Conservation (phyloP, 2,888 invertebrate genomes). For the Tetranychus piercei region DNA sequence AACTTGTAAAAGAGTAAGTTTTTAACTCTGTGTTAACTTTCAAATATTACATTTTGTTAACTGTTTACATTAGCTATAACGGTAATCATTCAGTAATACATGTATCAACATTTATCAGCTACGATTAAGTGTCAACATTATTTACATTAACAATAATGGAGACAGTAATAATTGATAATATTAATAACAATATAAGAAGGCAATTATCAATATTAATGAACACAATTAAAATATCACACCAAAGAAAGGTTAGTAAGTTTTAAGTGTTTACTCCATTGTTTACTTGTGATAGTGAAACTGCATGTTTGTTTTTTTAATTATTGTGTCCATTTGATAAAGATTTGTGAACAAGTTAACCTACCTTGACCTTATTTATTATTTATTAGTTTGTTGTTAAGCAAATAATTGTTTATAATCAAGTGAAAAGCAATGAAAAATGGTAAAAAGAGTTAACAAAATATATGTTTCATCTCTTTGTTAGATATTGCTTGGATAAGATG, state of each 20-base stretch:
- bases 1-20: not conserved
- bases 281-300: no score
- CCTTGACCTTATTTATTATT: not conserved
- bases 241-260: no score
- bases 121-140: not conserved
- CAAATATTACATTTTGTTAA: not conserved
- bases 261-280: no score
- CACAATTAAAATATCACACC: no score
- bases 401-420: no score
- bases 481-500: not conserved
- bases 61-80: not conserved
- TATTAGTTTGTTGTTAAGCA: not conserved
- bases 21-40: not conserved
- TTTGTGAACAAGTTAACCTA: not conserved
- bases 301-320: not conserved
- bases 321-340: not conserved
- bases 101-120: no score
- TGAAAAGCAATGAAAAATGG: no score
- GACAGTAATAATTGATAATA: not conserved
- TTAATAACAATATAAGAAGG: no score
- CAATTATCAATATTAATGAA: no score
- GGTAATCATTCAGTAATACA: no score
- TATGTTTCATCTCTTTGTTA: not conserved
- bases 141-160: not conserved
- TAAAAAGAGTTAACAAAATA: no score